Base-by-base conservation (phyloP, 2,113 vertebrate genomes). In the Hassar affinis region DNA sequence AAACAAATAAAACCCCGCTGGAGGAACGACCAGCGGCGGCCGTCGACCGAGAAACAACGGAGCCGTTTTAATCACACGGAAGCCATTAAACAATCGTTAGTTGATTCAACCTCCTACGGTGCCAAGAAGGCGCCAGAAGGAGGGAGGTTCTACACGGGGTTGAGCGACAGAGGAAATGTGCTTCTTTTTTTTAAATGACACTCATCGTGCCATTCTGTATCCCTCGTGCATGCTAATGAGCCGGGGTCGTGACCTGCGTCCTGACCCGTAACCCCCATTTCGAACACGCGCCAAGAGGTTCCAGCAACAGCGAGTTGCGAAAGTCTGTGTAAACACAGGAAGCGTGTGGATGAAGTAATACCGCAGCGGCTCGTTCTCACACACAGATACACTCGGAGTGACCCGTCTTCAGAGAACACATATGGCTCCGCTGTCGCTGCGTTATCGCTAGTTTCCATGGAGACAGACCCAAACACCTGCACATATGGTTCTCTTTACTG, bases 311-410 rank as follows among this genome's bases (percentile, higher is more conserved):
- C 59, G 10, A 1, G 12, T 64, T 64, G 78, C 59, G 10, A 62
- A 66, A 79, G 57, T 79, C 78, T 66, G 78, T 79, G 7, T 64
- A 80, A 66, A 80, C 79, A 80, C 61, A 68, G 79, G 79, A 80
- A 80, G 79, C 17, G 79, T 35, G 78, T 11, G 49, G 47, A 30
- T 54, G 27, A 38, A 52, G 78, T 35, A 66, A 80, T 35, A 64
- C 78, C 12, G 61, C 7, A 68, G 20, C 45, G 10, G 30, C 20
- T 6, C 11, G 3, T 27, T 45, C n/a, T 59, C 56, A 47, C 77
- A 61, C 56, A n/a, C 56, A 61, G 38, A 68, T 49, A 66, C 79
- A 25, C 61, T 68, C 79, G 1, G 10, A 35, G 11, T 68, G 79
- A 80, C 61, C 79, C 79, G 11, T 66, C n/a, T 80, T 62, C 59